Evolutionary conservation across 2,797 vertebrate genomes (phyloP), one percentile per base, ranked within the genome.

Genomic region (Tinamus major): DNA sequence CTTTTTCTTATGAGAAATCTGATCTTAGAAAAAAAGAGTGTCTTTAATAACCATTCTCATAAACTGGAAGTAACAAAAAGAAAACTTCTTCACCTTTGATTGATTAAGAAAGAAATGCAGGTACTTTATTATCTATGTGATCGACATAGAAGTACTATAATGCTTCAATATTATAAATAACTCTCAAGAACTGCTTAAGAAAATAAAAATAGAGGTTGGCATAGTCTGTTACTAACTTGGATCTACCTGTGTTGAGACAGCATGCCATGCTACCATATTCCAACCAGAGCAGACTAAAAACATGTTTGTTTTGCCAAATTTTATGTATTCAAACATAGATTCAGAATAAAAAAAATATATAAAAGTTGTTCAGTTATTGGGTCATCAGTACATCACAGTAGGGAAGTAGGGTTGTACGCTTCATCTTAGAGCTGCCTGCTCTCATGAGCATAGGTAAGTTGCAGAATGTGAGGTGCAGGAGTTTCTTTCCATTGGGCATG

Each of bases 1-100:
- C 94, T 91, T 96, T 97, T 97, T 92, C 77, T 95, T 96, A 91
- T 95, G 76, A 94, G 88, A 94, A 96, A 96, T 96, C 74, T 90
- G 94, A 94, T 94, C 64, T 92, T 41, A 33, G 39, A n/a, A 80
- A 94, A 95, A 95, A 95, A 92, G 44, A 84, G 76, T n/a, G 81
- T 72, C 87, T 42, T 95, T 97, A 97, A 95, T 97, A 95, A 96
- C 96, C 96, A 92, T 96, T 95, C 80, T 79, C 91, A 89, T 95
- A 83, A 96, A 93, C 80, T 89, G 64, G 71, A 96, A 93, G 76
- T 93, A 96, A 92, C 79, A 93, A 95, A 96, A 96, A 68, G 13
- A 92, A 81, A n/a, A 31, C 48, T 61, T 76, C 69, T 81, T 81
- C 7, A 71, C 26, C 76, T 86, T 63, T 78, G n/a, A 17, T 44